These are phyloP conservation scores for Pharmacophagus antenor DNA, from an alignment of 2,888 invertebrate genomes.

Conservation along the genomic window DNA sequence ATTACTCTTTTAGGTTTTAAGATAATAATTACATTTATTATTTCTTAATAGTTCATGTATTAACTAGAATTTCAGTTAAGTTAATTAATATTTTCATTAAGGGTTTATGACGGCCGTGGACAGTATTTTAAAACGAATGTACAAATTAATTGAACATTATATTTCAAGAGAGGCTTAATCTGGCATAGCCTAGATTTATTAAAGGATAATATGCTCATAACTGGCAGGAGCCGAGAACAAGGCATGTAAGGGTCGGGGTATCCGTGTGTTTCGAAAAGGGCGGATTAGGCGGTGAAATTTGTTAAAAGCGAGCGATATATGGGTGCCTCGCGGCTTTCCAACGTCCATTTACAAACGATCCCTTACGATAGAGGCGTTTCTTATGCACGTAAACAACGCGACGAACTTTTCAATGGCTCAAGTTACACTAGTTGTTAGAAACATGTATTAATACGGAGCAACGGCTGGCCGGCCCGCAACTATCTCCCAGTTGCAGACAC, in stretches of 20 bases:
- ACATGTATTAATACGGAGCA: conserved; percentile 58
- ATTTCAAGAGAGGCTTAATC: conserved; percentile 55
- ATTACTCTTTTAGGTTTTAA: too few species aligned
- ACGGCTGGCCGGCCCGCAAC: conserved; percentile 66
- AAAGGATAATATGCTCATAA: conserved; percentile 71
- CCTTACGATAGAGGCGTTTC: conserved; percentile 20
- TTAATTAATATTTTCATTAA: background rate
- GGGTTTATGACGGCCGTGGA: conserved; percentile 5
- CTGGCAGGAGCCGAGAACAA: conserved; percentile 60
- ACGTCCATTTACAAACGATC: conserved; percentile 47
- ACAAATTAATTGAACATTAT: conserved; percentile 58
- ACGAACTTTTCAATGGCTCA: conserved; percentile 16
- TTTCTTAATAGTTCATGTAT: background rate
- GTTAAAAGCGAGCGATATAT: conserved; percentile 71
- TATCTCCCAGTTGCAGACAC: conserved; percentile 76
- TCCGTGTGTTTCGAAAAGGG: conserved; percentile 59
- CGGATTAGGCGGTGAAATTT: conserved; percentile 78
- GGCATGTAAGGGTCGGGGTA: conserved; percentile 59
- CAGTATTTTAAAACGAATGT: conserved; percentile 41
- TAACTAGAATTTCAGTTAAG: background rate
- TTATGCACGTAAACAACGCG: background rate
- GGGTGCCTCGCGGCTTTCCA: conserved; percentile 61
- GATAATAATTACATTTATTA: too few species aligned
- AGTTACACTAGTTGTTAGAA: conserved; percentile 43
- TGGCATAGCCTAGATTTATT: conserved; percentile 71